Evolutionary conservation across 2,888 invertebrate genomes (phyloP), one percentile per base, ranked within the genome.

Genomic region (Phanerotoma sp.): DNA sequence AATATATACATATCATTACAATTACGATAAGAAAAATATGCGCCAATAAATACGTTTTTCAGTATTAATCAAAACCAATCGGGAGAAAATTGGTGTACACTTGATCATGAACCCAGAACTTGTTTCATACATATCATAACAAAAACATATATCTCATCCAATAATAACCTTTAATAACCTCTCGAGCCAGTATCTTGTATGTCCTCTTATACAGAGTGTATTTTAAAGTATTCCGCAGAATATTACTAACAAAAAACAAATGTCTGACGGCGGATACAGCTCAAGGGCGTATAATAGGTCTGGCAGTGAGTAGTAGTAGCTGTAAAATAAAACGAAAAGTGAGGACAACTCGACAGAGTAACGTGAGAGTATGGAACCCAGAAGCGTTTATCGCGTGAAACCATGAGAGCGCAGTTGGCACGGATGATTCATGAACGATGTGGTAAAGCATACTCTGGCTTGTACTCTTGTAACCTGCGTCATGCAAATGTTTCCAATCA

Each of bases 401-500:
- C 69, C 70, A 70, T 72, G 68, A 69, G 69, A 69, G 72, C 70
- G 70, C 72, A 72, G 72, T 73, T 73, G 73, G 73, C 68, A 62
- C 66, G 61, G 67, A 71, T 74, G 73, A 75, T 74, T 73, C 74
- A 74, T 72, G 70, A 59, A 64, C 48, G 22, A 40, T 56, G 41
- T 50, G 51, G 49, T 41, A 41, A 52, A 48, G 32, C 30, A 42
- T 16, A 30, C 28, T 28, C 25, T 32, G 22, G 51, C 25, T 52
- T 38, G 38, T 40, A 40, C 30, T 30, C 54, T 54, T 48, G 48
- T 48, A 48, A 68, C 69, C 67, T 68, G 69, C 71, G 72, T 72
- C 73, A 75, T 75, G 75, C 74, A 75, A 75, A 76, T 75, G 69
- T 66, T 71, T 70, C 73, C 72, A 76, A 76, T 75, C 76, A 75